Evolutionary conservation across 2,888 invertebrate genomes (phyloP), one percentile per base, ranked within the genome.

Genomic region (Proisotoma minuta): DNA sequence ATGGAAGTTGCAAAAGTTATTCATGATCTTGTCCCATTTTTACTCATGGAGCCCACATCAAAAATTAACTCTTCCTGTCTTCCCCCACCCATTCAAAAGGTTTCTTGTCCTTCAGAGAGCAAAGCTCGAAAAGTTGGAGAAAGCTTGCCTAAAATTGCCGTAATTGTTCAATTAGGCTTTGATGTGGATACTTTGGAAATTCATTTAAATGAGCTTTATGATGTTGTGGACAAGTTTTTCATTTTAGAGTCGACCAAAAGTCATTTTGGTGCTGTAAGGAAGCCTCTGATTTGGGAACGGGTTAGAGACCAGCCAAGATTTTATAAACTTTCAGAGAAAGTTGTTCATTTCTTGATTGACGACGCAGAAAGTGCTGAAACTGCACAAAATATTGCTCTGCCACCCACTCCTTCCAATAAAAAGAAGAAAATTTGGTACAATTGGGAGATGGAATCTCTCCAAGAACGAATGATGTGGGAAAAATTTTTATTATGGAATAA

Each of bases 101-200:
- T 10, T 10, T 10, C 34, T 15, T 34, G 34, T 15, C 34, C 34
- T 8, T 15, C 34, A 34, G 15, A 15, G 15, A 10, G 8, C 34
- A 8, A 10, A 34, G 34, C 15, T 10, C 15, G 8, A 8, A 8
- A 10, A 34, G 34, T 34, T 10, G 34, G 34, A 10, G 8, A 8
- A 15, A 34, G 34, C 34, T 8, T 34, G 8, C 34, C 34, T 8
- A 64, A 60, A 59, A 54, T 67, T 39, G 64, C 57, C 1, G 26
- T 64, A 0, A 53, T 64, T 8, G 20, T 64, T 24, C 64, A 67
- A 20, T 58, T 64, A 18, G 62, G 64, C 1, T 67, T 64, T 58
- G 67, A 67, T 34, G 64, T 62, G 18, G 64, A 67, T 26, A 34
- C 49, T 0, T 27, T 67, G 39, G 67, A 67, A 64, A 56, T 64